Evolutionary conservation across 2,888 invertebrate genomes (phyloP), one percentile per base, ranked within the genome.

Genomic region (Amiota minor): DNA sequence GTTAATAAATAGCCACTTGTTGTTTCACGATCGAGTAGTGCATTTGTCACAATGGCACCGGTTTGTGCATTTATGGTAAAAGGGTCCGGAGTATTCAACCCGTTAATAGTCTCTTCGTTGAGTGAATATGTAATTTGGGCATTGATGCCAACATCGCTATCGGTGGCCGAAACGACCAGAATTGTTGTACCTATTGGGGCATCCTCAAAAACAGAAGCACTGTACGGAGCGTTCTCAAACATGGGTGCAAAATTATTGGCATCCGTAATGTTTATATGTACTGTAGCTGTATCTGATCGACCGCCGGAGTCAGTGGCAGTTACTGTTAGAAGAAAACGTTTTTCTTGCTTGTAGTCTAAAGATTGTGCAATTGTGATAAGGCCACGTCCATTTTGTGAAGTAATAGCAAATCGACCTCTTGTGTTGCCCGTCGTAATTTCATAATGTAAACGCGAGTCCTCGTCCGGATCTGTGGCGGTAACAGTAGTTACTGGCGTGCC

Each of bases 101-200:
- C 91, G 73, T 91, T 90, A 0, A 92, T 90, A 49, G 92, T 91
- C 23, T 94, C 94, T 71, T 94, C 94, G 84, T 92, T 92, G 45
- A 96, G 90, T 18, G 93, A 93, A 88, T 96, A 96, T 0, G 95
- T 94, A 64, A 96, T 94, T 89, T 95, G 95, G 0, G 98, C 98
- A 90, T 99, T 99, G 65, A 97, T 93, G 0, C 98, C 98, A 1
- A 97, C 97, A 90, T 99, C 99, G 74, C 95, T 95, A 88, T 99
- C 99, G 0, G 95, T 94, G 0, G 99, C 98, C 0, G 95, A 95
- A 0, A 99, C 96, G 0, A 97, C 95, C 0, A 98, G 91, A 0
- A 99, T 97, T 0, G 97, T 97, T 0, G 96, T 96, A 0, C 98
- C 98, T 23, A 97, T 91, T 0, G 96, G 95, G 0, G 97, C 95